Evolutionary conservation across 2,888 invertebrate genomes (phyloP).

Genomic region (Griposia aprilina): DNA sequence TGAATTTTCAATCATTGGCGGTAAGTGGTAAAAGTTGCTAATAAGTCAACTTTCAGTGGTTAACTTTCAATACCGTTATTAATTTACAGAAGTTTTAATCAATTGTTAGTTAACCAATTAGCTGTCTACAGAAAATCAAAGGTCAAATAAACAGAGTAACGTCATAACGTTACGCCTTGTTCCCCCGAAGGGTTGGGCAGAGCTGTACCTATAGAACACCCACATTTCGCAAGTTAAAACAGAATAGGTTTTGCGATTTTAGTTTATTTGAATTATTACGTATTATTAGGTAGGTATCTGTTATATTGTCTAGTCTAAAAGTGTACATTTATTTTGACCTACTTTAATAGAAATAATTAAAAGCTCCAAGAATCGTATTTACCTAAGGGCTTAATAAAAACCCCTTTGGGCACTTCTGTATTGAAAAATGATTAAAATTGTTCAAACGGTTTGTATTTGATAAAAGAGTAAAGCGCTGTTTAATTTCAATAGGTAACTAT

Average conservation of each 20-base stretch:
- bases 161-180: not conserved
- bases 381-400: not conserved
- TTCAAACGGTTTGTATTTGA: slow-evolving; percentile 9
- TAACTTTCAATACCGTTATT: slow-evolving; percentile 49
- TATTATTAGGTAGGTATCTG: not conserved
- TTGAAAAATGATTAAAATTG: slow-evolving; percentile 19
- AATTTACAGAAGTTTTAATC: slow-evolving; percentile 49
- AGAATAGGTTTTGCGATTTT: not conserved
- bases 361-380: not conserved
- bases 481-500: not conserved
- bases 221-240: too few species aligned
- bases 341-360: slow-evolving; percentile 1
- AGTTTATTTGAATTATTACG: not conserved
- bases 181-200: not conserved
- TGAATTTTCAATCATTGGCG: slow-evolving; percentile 36
- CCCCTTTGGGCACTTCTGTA: not conserved
- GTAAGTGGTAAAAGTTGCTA: slow-evolving; percentile 40
- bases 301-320: not conserved
- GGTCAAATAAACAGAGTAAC: slow-evolving; percentile 17
- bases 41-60: slow-evolving; percentile 49
- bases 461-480: not conserved
- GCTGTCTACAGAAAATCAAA: slow-evolving; percentile 53
- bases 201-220: not conserved
- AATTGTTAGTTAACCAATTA: slow-evolving; percentile 38
- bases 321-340: not conserved